Evolutionary conservation across 2,113 vertebrate genomes (phyloP), one percentile per base, ranked within the genome.

Genomic region (Scopus umbretta): DNA sequence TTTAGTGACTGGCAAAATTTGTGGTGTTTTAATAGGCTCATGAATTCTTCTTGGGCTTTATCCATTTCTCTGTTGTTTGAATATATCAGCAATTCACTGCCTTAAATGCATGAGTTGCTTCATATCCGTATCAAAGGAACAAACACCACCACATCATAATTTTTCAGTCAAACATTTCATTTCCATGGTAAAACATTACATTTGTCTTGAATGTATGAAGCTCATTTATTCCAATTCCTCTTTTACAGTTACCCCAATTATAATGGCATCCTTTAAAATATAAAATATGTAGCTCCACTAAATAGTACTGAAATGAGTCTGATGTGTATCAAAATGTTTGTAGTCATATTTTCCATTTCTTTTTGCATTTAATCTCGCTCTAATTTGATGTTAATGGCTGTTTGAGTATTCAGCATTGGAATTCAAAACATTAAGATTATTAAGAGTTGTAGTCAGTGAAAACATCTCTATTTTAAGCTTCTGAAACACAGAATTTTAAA

Each of bases 381-480:
- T 53, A 92, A 86, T 86, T 92, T 92, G 68, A 90, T 93, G 87
- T 58, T 86, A 91, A 94, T 90, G 81, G 52, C 67, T 89, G 62
- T 75, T 40, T 50, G 18, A 86, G n/a, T 26, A 79, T 88, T 92
- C 87, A 93, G 38, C 52, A 72, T 1, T 90, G 88, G 79, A 94
- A 88, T 95, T 87, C 66, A 78, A 94, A 91, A 80, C 78, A 91
- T 73, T 73, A 67, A 62, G 74, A 58, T 53, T 76, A 92, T 63
- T 83, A 78, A 91, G 78, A 81, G 66, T 14, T 91, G 61, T 8
- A 85, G 65, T 86, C 66, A 73, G 53, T 85, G 67, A 88, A 96
- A 92, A 86, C 74, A 96, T 83, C 62, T 91, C 91, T 29, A 75
- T 85, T 89, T 94, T 88, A 96, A 94, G 71, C 26, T 63, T 91